Evolutionary conservation across 92 coral and sea anemone genomes (phyloP).

Genomic region (Palythoa caribaeorum): DNA sequence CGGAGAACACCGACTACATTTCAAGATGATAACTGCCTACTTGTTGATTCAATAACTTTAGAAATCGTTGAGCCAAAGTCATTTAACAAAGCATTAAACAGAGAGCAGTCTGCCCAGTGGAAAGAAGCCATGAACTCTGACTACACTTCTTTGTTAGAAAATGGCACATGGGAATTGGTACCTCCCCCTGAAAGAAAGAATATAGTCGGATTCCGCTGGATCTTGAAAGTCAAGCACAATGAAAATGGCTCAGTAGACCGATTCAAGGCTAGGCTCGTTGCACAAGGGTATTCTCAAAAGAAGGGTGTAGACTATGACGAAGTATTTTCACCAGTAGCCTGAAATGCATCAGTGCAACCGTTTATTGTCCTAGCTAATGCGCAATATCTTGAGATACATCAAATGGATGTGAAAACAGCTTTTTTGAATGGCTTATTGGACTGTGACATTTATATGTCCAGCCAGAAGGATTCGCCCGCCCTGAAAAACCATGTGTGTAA

Average conservation of each 20-base stretch:
- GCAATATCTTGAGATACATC: too few relatives aligned
- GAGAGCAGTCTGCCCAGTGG: constrained; percentile 45
- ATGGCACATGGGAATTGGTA: too few relatives aligned
- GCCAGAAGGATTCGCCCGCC: too few relatives aligned
- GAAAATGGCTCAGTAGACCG: constrained; percentile 41
- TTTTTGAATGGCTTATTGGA: too few relatives aligned
- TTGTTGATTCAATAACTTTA: constrained; percentile 17
- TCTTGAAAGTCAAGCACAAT: constrained; percentile 20
- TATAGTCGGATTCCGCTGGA: constrained; percentile 38
- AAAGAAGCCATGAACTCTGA: constrained; percentile 45
- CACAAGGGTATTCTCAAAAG: constrained; percentile 39
- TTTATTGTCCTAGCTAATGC: too few relatives aligned
- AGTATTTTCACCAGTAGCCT: too few relatives aligned
- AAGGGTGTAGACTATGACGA: constrained; percentile 24
- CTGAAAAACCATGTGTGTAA: too few relatives aligned
- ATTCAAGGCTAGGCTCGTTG: not conserved
- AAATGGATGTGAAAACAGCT: too few relatives aligned
- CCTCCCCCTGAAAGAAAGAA: constrained; percentile 20
- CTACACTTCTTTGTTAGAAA: constrained; percentile 27
- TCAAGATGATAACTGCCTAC: constrained; percentile 42
- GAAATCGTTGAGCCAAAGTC: constrained; percentile 48
- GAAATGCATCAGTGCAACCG: too few relatives aligned
- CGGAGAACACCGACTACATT: constrained; percentile 39
- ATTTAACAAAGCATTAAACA: constrained; percentile 33
- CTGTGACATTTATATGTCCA: too few relatives aligned